A percentile compares a stretch with the other conserved stretches of the same genome.
Evolutionary conservation across 2,888 invertebrate genomes (phyloP).

Genomic region (Eilema depressum): DNA sequence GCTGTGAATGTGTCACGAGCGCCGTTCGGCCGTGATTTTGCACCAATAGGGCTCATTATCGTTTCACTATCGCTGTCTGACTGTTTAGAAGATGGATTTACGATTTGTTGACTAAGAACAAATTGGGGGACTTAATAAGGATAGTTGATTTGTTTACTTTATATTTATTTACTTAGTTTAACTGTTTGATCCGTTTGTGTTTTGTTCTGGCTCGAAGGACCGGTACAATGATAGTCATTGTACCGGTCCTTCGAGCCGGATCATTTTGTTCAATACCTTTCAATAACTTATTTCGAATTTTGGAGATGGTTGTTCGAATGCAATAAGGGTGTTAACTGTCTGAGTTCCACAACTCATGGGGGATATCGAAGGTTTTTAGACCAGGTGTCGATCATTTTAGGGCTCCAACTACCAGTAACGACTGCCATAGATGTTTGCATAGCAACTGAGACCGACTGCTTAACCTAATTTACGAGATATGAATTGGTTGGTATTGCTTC

Average conservation of each 20-base stretch:
- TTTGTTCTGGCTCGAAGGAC: too few species aligned
- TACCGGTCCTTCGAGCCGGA: neutral
- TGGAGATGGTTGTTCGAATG: too few species aligned
- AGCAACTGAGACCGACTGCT: too few species aligned
- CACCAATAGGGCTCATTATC: constrained; percentile 74
- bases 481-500: too few species aligned
- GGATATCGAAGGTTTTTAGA: too few species aligned
- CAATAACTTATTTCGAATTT: too few species aligned
- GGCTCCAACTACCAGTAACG: too few species aligned
- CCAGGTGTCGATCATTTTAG: too few species aligned
- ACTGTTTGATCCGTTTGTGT: neutral
- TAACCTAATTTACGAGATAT: too few species aligned
- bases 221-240: neutral
- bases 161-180: constrained; percentile 7
- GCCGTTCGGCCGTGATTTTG: constrained; percentile 69
- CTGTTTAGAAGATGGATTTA: constrained; percentile 60
- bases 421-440: too few species aligned
- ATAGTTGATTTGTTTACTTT: constrained; percentile 19
- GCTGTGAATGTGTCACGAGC: constrained; percentile 61
- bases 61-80: constrained; percentile 54
- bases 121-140: constrained; percentile 24
- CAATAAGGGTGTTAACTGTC: too few species aligned
- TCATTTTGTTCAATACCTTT: neutral
- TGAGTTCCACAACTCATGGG: too few species aligned
- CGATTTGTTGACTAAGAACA: constrained; percentile 60